phyloP scores from a whole-genome alignment of 1,140 invertebrate species.

The Tetramorium parvispinum region DNA sequence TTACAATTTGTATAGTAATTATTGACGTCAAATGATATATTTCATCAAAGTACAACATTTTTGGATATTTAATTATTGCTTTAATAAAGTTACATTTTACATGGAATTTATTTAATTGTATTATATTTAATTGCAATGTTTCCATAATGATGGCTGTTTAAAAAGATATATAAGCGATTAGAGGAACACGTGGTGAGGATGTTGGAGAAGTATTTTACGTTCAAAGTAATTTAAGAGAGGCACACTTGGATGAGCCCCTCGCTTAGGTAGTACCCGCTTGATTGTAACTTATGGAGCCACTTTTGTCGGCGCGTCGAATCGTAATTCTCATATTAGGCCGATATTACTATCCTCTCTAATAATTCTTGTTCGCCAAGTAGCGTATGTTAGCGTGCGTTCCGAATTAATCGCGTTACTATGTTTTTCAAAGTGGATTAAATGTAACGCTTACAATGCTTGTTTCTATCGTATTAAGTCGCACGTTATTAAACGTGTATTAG shows the following conservation, averaged over 20 bases:
- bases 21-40: neutral
- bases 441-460: conserved; percentile 2
- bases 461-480: conserved; percentile 8
- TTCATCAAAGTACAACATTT: neutral
- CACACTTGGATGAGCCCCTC: conserved; percentile 41
- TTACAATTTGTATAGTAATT: neutral
- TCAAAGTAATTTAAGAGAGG: conserved; percentile 70
- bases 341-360: conserved; percentile 60
- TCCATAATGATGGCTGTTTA: neutral
- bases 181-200: conserved; percentile 33
- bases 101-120: neutral
- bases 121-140: neutral
- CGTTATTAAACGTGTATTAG: conserved; percentile 42
- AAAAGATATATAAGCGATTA: conserved; percentile 36
- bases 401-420: conserved; percentile 35
- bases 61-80: neutral
- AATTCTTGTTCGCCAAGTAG: conserved; percentile 67
- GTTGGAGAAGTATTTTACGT: conserved; percentile 18
- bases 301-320: conserved; percentile 58
- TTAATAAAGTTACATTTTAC: neutral
- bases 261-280: conserved; percentile 61
- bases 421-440: conserved; percentile 48
- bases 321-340: conserved; percentile 73
- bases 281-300: conserved; percentile 76
- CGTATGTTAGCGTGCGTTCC: neutral